Evolutionary conservation across 2,797 vertebrate species (phyloP).

Genomic region (Pseudochromis fuscus): DNA sequence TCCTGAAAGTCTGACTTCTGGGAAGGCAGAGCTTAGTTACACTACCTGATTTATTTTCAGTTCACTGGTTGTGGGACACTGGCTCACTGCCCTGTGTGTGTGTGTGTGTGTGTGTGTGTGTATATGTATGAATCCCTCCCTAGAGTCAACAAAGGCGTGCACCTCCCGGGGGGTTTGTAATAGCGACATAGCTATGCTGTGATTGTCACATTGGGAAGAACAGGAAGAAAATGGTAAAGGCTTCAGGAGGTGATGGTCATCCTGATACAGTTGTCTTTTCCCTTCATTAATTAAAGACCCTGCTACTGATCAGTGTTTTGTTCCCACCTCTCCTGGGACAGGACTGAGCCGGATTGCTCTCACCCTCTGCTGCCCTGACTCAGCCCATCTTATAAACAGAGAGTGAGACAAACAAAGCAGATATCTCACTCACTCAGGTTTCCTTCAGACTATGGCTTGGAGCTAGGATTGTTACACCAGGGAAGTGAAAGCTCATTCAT

Average conservation of each 20-base stretch:
- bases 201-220: slow-evolving; percentile 14
- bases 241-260: slow-evolving; percentile 3
- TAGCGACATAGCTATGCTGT: background rate
- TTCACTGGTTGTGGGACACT: background rate
- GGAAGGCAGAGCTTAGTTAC: background rate
- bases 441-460: background rate
- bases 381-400: slow-evolving; percentile 5
- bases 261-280: background rate
- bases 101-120: slow-evolving; percentile 5
- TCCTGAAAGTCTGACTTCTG: background rate
- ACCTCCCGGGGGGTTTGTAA: slow-evolving; percentile 21
- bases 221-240: slow-evolving; percentile 11
- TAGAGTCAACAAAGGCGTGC: slow-evolving; percentile 42
- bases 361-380: background rate
- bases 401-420: slow-evolving; percentile 1
- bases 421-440: slow-evolving; percentile 5
- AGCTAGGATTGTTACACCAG: background rate
- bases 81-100: slow-evolving; percentile 3
- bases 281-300: background rate
- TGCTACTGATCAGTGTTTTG: slow-evolving; percentile 1
- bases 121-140: slow-evolving; percentile 10
- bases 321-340: slow-evolving; percentile 9
- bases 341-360: slow-evolving; percentile 5
- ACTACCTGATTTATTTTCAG: slow-evolving; percentile 3
- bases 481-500: slow-evolving; percentile 15